Conservation (phyloP, 2,888 invertebrate genomes). For the Himalopsyche kuldschensis region DNA sequence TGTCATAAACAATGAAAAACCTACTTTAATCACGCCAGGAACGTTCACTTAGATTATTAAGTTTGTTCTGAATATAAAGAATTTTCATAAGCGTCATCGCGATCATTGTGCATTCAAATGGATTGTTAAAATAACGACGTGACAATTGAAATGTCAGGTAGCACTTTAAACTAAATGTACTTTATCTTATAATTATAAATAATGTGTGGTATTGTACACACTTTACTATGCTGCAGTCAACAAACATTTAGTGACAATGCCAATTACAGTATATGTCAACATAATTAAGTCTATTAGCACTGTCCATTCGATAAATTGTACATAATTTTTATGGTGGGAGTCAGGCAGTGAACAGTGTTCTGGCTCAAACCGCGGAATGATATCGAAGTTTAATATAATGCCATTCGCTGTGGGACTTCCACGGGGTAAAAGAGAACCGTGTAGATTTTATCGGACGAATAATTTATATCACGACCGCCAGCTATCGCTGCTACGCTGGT, state of each 20-base stretch:
- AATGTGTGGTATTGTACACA: not conserved
- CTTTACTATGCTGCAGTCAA: not conserved
- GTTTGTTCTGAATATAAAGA: too few relatives aligned
- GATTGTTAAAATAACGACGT: too few relatives aligned
- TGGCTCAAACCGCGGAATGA: not conserved
- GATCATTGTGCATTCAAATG: too few relatives aligned
- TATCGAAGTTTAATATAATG: not conserved
- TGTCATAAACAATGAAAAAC: too few relatives aligned
- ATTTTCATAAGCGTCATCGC: too few relatives aligned
- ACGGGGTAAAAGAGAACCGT: slow-evolving; percentile 1
- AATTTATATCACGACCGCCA: slow-evolving; percentile 30
- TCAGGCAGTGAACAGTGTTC: not conserved
- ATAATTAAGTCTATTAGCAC: slow-evolving; percentile 10
- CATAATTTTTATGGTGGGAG: slow-evolving; percentile 1
- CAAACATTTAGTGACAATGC: not conserved
- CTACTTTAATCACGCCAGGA: too few relatives aligned
- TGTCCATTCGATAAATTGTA: not conserved
- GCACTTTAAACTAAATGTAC: too few relatives aligned
- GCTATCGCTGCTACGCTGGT: not conserved
- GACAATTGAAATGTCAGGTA: too few relatives aligned
- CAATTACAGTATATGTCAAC: slow-evolving; percentile 11
- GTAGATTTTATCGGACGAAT: slow-evolving; percentile 31
- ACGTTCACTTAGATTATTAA: too few relatives aligned
- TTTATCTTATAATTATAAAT: not conserved
- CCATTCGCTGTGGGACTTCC: not conserved